phyloP scores from a whole-genome alignment of 2,888 invertebrate genomes.

The Meteorus cinctellus region DNA sequence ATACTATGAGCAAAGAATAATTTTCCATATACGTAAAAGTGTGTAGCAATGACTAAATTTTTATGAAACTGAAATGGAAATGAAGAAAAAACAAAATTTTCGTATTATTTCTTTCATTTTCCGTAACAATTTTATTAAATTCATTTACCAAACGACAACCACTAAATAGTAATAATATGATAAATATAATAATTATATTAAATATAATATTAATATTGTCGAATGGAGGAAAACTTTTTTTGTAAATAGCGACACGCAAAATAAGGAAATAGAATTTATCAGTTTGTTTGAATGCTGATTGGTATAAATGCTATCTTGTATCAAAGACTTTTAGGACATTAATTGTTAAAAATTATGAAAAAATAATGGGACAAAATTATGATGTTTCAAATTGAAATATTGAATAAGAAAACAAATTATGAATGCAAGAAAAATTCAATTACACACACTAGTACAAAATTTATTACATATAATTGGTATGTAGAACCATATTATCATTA shows the following conservation, averaged over 20 bases:
- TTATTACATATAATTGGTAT: constrained; percentile 39
- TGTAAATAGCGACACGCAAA: constrained; percentile 18
- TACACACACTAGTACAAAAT: constrained; percentile 48
- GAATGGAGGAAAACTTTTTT: constrained; percentile 9
- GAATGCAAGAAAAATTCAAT: constrained; percentile 6
- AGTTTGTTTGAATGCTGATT: constrained; percentile 45
- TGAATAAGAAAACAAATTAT: constrained; percentile 14
- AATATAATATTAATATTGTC: not conserved
- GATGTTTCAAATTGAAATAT: constrained; percentile 25
- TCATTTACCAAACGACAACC: not conserved
- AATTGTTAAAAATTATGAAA: constrained; percentile 42
- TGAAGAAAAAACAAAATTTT: not conserved
- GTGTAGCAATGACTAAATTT: not conserved
- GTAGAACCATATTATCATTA: constrained; percentile 23
- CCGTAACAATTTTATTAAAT: not conserved
- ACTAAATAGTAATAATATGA: not conserved
- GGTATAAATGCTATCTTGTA: constrained; percentile 51
- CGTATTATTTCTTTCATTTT: not conserved
- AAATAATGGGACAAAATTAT: constrained; percentile 23
- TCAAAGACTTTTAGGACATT: constrained; percentile 58
- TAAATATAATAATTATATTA: not conserved
- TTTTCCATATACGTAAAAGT: not conserved
- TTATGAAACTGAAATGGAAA: not conserved
- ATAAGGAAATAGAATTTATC: constrained; percentile 34
- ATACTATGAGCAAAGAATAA: not conserved